These are phyloP conservation scores for Elaphurus davidianus DNA, from an alignment of 2,113 vertebrate genomes.

Conservation along the genomic window DNA sequence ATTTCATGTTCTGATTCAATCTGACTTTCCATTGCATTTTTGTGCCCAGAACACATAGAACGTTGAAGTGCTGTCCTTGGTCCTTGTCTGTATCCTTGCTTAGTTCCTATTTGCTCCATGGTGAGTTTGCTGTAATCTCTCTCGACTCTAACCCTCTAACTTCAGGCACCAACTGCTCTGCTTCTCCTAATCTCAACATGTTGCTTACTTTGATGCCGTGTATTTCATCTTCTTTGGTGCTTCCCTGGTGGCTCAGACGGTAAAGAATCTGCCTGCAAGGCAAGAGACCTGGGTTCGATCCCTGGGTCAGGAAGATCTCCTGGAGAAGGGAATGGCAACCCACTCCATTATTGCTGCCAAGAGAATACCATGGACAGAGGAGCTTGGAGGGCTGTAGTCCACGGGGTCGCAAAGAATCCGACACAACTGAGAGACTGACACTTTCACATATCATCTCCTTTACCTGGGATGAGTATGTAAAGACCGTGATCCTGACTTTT, in stretches of 20 bases:
- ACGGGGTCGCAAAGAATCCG: rapidly evolving
- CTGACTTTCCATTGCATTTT: background rate
- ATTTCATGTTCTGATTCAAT: background rate
- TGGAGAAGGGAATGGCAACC: background rate
- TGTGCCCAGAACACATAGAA: background rate
- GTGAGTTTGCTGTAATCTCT: background rate
- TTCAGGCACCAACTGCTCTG: background rate
- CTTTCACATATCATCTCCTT: background rate
- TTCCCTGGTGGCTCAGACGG: background rate
- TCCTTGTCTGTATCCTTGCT: background rate
- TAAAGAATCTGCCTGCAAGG: background rate
- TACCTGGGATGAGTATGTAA: background rate
- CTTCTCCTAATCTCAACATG: background rate
- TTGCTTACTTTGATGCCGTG: background rate
- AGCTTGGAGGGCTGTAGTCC: background rate
- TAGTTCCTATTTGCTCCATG: background rate
- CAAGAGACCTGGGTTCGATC: background rate
- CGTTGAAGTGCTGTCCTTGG: background rate
- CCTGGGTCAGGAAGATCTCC: background rate
- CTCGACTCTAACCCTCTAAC: background rate
- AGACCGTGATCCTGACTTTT: background rate
- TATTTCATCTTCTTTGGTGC: background rate
- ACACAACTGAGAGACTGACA: background rate
- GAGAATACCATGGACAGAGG: background rate
- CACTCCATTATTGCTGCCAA: background rate